A percentile compares a stretch with the other conserved stretches of the same genome.
Evolutionary conservation across 2,113 vertebrate genomes (phyloP).

Genomic region (Verasper variegatus): DNA sequence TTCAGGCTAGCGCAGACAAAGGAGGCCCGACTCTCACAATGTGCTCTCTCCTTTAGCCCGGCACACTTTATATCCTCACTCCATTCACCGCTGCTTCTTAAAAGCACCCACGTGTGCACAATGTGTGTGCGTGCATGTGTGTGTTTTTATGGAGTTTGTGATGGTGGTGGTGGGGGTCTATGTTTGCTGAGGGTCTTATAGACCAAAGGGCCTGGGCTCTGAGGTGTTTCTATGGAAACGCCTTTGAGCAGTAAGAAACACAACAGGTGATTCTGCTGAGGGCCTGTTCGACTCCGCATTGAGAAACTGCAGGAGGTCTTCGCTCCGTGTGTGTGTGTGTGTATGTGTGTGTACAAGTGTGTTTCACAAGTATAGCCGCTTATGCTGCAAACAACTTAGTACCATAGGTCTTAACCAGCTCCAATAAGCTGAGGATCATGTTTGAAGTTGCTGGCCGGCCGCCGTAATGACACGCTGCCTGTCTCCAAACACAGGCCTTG

Average conservation of each 20-base stretch:
- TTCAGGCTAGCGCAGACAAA: constrained; percentile 77
- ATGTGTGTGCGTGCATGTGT: constrained; percentile 35
- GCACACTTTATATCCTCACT: constrained; percentile 81
- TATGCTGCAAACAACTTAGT: constrained; percentile 51
- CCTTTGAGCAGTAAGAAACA: constrained; percentile 75
- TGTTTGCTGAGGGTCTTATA: constrained; percentile 77
- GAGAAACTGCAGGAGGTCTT: constrained; percentile 61
- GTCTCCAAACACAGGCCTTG: constrained; percentile 1
- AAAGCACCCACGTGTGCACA: constrained; percentile 64
- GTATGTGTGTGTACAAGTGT: constrained; percentile 4
- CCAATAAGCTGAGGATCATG: constrained; percentile 68
- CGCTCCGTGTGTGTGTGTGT: constrained; percentile 17
- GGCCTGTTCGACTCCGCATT: constrained; percentile 53
- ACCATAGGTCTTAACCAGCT: constrained; percentile 68
- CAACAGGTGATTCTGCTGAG: constrained; percentile 80
- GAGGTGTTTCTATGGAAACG: constrained; percentile 80
- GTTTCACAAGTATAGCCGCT: constrained; percentile 33
- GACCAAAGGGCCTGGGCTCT: constrained; percentile 68
- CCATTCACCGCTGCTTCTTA: constrained; percentile 72
- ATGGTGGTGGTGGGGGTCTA: constrained; percentile 52
- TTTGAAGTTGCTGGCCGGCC: constrained; percentile 42
- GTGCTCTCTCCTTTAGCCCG: constrained; percentile 67
- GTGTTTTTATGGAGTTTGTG: constrained; percentile 64
- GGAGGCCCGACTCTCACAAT: constrained; percentile 73
- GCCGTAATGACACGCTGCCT: constrained; percentile 33